Percentiles rank a stretch among this genome's conserved stretches.
phyloP scores from a whole-genome alignment of 2,888 invertebrate species.

The Amiota communis region DNA sequence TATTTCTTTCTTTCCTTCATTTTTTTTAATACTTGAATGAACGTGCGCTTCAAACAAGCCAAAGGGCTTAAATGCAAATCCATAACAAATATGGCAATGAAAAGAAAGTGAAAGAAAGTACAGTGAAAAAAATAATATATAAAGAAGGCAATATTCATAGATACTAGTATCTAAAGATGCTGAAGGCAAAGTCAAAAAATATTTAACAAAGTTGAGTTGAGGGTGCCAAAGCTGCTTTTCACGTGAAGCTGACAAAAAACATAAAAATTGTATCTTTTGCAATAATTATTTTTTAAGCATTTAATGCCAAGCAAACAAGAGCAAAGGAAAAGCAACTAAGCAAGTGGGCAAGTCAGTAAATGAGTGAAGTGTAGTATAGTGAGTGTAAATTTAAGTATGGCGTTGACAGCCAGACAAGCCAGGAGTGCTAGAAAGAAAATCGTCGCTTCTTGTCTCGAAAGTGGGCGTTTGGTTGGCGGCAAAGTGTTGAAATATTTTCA shows the following conservation, averaged over 20 bases:
- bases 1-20: too few relatives aligned
- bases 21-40: too few relatives aligned
- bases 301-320: constrained; percentile 14
- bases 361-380: background rate
- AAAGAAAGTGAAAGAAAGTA: background rate
- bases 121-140: background rate
- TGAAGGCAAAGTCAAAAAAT: background rate
- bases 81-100: background rate
- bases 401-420: background rate
- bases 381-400: background rate
- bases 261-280: constrained; percentile 38
- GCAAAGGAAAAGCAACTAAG: background rate
- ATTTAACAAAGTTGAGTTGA: background rate
- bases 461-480: background rate
- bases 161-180: too few relatives aligned
- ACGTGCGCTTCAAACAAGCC: background rate
- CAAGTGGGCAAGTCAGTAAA: background rate
- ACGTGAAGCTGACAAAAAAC: constrained; percentile 49
- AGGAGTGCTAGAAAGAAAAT: background rate
- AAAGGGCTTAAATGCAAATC: constrained; percentile 6
- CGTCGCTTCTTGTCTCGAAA: background rate
- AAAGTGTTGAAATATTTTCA: background rate
- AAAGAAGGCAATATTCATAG: background rate
- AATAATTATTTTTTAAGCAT: constrained; percentile 52
- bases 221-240: constrained; percentile 7